Evolutionary conservation across 2,113 vertebrate species (phyloP).

Genomic region (Condylura cristata): DNA sequence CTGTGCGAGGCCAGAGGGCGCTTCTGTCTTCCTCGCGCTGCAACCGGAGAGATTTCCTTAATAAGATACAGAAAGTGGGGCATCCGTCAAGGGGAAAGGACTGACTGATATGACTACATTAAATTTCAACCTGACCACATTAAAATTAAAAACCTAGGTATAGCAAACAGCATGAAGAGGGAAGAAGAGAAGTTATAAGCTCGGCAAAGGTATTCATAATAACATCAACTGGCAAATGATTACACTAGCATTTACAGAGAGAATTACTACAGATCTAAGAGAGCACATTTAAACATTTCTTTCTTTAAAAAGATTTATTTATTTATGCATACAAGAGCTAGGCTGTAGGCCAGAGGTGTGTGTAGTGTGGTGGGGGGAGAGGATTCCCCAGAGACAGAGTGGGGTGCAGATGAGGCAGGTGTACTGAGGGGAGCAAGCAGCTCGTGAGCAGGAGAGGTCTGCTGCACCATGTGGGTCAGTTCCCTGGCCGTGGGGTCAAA

Average conservation of each 20-base stretch:
- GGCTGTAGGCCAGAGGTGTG: too few species aligned
- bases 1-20: neutral
- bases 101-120: neutral
- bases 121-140: neutral
- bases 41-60: neutral
- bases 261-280: neutral
- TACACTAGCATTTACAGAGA: neutral
- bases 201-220: neutral
- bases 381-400: too few species aligned
- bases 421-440: too few species aligned
- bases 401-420: too few species aligned
- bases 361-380: too few species aligned
- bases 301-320: too few species aligned
- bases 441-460: too few species aligned
- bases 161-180: neutral
- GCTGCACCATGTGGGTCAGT: too few species aligned
- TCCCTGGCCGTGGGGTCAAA: too few species aligned
- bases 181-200: neutral
- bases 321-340: too few species aligned
- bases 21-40: neutral
- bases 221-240: neutral
- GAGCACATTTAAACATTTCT: neutral
- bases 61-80: neutral
- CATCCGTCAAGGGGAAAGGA: neutral
- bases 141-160: neutral